These are phyloP conservation scores for Cairina moschata DNA, from an alignment of 2,113 vertebrate genomes.

Conservation along the genomic window DNA sequence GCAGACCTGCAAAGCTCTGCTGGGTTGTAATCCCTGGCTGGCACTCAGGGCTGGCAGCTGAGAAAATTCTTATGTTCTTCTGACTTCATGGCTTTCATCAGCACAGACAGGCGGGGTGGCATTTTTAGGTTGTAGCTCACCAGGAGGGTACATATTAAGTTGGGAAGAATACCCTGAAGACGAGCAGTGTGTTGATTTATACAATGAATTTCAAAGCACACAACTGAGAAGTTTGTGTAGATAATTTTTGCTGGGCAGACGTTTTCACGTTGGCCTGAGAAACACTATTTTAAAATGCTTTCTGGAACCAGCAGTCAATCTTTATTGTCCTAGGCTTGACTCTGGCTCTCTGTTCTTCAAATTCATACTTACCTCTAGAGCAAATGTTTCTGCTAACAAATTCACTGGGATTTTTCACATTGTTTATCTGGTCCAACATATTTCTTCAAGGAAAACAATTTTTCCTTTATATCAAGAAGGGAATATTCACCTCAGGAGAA, in stretches of 20 bases:
- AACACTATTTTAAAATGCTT: neutral
- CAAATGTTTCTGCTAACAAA: conserved; percentile 25
- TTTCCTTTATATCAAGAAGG: neutral
- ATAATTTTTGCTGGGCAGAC: neutral
- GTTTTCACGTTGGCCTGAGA: neutral
- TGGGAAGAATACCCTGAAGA: neutral
- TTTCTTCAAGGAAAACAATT: neutral
- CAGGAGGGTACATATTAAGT: neutral
- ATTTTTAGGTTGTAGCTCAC: neutral
- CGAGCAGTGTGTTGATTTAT: neutral
- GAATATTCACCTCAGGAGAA: neutral
- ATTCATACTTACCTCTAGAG: neutral
- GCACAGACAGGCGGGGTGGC: neutral
- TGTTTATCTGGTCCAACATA: neutral
- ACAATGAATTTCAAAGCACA: neutral
- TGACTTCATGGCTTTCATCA: neutral
- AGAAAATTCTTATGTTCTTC: neutral
- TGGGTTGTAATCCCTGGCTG: neutral
- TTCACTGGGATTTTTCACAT: neutral
- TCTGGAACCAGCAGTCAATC: conserved; percentile 14
- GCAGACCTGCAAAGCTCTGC: neutral
- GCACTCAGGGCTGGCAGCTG: neutral
- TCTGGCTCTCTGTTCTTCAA: neutral
- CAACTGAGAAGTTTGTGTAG: neutral
- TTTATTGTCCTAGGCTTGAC: neutral